phyloP scores from a whole-genome alignment of 2,113 vertebrate species.

The Jacana jacana region DNA sequence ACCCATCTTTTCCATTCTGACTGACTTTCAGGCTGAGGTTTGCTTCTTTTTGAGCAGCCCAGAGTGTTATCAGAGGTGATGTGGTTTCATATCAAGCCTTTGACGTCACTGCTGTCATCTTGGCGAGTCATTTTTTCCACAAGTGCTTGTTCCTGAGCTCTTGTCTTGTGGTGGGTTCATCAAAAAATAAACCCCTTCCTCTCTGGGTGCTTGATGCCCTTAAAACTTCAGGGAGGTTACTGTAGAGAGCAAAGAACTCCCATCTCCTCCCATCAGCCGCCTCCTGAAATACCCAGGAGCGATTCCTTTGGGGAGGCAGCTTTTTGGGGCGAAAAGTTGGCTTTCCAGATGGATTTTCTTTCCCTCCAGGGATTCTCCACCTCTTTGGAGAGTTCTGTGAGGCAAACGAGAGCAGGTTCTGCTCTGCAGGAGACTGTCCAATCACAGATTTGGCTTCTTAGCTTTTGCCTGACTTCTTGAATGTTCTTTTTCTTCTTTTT shows the following conservation, averaged over 20 bases:
- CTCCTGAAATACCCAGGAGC: rapidly evolving
- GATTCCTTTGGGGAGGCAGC: neutral
- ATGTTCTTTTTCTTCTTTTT: neutral
- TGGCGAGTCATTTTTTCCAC: neutral
- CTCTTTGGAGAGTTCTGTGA: too few relatives aligned
- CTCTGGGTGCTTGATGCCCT: neutral
- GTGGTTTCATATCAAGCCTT: neutral
- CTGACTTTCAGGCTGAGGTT: neutral
- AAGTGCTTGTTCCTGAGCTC: neutral
- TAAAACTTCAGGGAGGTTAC: neutral
- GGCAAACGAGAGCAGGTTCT: neutral
- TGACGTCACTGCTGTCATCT: rapidly evolving
- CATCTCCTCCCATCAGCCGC: neutral
- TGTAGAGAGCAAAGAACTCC: neutral
- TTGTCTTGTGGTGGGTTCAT: neutral
- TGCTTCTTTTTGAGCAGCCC: neutral
- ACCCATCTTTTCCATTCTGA: rapidly evolving
- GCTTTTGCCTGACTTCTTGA: neutral
- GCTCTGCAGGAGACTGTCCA: neutral
- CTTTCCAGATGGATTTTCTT: neutral
- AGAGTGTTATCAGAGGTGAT: neutral
- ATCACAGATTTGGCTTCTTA: neutral
- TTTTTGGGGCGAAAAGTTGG: neutral
- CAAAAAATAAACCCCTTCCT: neutral
- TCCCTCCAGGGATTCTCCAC: neutral